Evolutionary conservation across 1,140 invertebrate genomes (phyloP), one percentile per base, ranked within the genome.

Genomic region (Macrotrachela quadricornifera): DNA sequence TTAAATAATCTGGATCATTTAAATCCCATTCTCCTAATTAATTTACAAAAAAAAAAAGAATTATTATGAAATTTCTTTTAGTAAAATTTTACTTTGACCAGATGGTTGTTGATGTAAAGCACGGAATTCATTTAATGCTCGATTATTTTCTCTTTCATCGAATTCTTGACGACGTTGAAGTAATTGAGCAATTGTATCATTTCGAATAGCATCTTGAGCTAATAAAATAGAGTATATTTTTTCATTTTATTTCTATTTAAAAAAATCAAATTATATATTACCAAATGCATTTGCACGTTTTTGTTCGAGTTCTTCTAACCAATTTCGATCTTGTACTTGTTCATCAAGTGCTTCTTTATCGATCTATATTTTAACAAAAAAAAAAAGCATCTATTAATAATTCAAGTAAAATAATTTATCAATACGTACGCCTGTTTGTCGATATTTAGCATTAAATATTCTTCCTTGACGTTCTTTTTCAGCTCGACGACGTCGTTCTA

Each of bases 391-490:
- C 8, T 30, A 30, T 30, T 2, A 30, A 30, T 30, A 30, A 30
- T 4, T 30, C 3, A 30, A 4, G 21, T 4, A 30, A 8, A 30
- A 30, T 30, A 4, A 30, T 2, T 30, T 4, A 30, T 30, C 21
- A 30, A 30, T n/a, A n/a, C 21, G 8, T 30, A 85, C 82, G 55
- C 83, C 83, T 68, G 82, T 82, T 54, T 78, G 73, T 51, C 83
- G 73, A 57, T 76, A 68, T 59, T 79, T 78, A 2, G 81, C 76
- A 72, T 86, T 82, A 61, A 87, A 87, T 51, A 88, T 85, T 55
- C 83, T 73, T 15, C 73, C 69, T 62, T 82, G 80, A 58, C 83
- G 76, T 57, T 81, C 78, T 56, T 81, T 78, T 71, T 88, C 83
- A 57, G 75, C 75, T 59, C 76, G 77, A 50, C 79, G 68, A 21